phyloP scores from a whole-genome alignment of 2,888 invertebrate species.

The Tetanocera ferruginea region DNA sequence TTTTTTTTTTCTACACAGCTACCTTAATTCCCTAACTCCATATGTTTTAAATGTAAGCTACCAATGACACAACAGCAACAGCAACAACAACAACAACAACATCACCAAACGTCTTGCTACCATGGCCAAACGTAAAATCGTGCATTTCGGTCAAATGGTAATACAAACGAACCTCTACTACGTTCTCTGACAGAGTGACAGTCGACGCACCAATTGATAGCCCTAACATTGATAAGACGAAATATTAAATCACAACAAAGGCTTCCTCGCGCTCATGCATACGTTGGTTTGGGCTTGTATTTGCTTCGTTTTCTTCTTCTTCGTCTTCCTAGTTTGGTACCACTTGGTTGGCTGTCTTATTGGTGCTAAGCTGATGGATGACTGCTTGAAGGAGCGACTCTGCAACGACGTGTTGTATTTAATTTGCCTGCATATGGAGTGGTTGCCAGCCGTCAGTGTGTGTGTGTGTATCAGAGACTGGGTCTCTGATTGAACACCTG shows the following conservation, averaged over 20 bases:
- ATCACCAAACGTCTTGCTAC: conserved; percentile 24
- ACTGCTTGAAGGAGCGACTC: not conserved
- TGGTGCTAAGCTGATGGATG: conserved; percentile 36
- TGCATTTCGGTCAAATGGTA: not conserved
- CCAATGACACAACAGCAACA: conserved; percentile 30
- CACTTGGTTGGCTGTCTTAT: conserved; percentile 3
- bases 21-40: conserved; percentile 46
- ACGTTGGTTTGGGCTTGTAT: not conserved
- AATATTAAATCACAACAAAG: conserved; percentile 54
- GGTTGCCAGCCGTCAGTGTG: not conserved
- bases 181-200: conserved; percentile 27
- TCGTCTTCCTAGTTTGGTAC: not conserved
- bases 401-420: conserved; percentile 46
- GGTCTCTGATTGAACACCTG: conserved; percentile 53
- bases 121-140: conserved; percentile 4
- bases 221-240: conserved; percentile 48
- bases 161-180: conserved; percentile 27
- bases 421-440: conserved; percentile 37
- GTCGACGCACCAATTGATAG: conserved; percentile 23
- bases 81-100: conserved; percentile 16
- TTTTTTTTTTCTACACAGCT: not conserved
- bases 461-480: conserved; percentile 38
- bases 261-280: conserved; percentile 22
- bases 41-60: not conserved
- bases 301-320: conserved; percentile 11